Evolutionary conservation across 2,888 invertebrate genomes (phyloP), one percentile per base, ranked within the genome.

Genomic region (Ophraella communa): DNA sequence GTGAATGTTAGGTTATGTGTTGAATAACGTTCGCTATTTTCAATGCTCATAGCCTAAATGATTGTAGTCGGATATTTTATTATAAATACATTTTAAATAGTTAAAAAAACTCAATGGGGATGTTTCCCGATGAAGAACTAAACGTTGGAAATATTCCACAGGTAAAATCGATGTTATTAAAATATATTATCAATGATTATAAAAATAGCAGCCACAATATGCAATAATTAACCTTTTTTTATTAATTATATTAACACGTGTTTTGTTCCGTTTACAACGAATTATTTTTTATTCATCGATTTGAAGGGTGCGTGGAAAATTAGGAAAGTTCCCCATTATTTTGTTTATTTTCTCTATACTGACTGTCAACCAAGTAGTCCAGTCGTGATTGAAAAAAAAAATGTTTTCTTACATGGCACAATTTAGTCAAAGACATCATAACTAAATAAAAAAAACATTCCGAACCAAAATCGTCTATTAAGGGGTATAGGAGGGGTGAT

Each of bases 331-430:
- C 39, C 39, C 39, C 39, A 39, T 14, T 39, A 39, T 39, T 39
- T 39, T n/a, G n/a, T n/a, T n/a, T 39, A 39, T 17, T 1, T 17
- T 44, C 11, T 14, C 59, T 59, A 59, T 51, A 51, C 59, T 51
- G 59, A 59, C 33, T 11, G 59, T 62, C 30, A 55, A 62, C 47
- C 30, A n/a, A n/a, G n/a, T n/a, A n/a, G n/a, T n/a, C n/a, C n/a
- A n/a, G n/a, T n/a, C n/a, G n/a, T n/a, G n/a, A n/a, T n/a, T n/a
- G n/a, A n/a, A n/a, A n/a, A n/a, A n/a, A n/a, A n/a, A n/a, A n/a
- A n/a, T n/a, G n/a, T n/a, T n/a, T n/a, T n/a, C n/a, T n/a, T n/a
- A n/a, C n/a, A n/a, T n/a, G n/a, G n/a, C n/a, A n/a, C n/a, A n/a
- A n/a, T n/a, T n/a, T n/a, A n/a, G n/a, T n/a, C n/a, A n/a, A n/a